Percentiles rank a stretch among this genome's conserved stretches.
Evolutionary conservation across 1,140 invertebrate species (phyloP).

Genomic region (silkworm (Bombyx mori)): ASM3026992v2 NC_085123.1:14184501-14185000

Average conservation of each 20-base stretch:
- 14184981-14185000: constrained; percentile 39
- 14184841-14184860: constrained; percentile 8
- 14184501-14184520: constrained; percentile 70
- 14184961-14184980: constrained; percentile 35
- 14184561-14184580: constrained; percentile 70
- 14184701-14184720: constrained; percentile 42
- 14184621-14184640: constrained; percentile 74
- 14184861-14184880: constrained; percentile 3
- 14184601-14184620: constrained; percentile 74
- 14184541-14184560: constrained; percentile 70
- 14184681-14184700: constrained; percentile 68
- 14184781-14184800: constrained; percentile 75
- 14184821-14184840: constrained; percentile 1
- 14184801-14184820: not conserved
- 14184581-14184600: constrained; percentile 80
- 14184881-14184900: not conserved
- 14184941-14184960: constrained; percentile 30
- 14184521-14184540: constrained; percentile 71
- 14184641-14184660: constrained; percentile 76
- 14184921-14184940: constrained; percentile 46
- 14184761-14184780: constrained; percentile 73
- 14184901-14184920: not conserved
- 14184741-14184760: constrained; percentile 53
- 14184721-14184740: constrained; percentile 45
- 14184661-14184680: constrained; percentile 74